phyloP scores from a whole-genome alignment of 2,888 invertebrate species.

The Cryptus viduatorius region DNA sequence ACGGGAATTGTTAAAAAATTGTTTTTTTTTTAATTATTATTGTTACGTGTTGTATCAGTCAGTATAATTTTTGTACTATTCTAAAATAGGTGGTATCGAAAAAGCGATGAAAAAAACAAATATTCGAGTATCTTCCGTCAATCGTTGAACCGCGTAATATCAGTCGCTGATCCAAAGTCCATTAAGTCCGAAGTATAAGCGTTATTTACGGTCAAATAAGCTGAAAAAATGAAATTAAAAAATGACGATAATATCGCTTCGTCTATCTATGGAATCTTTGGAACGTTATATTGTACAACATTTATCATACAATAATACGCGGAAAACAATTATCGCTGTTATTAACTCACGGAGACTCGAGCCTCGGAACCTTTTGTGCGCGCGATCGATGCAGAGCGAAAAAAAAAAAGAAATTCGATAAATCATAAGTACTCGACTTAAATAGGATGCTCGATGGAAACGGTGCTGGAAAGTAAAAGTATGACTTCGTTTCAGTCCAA shows the following conservation, averaged over 20 bases:
- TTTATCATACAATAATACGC: background rate
- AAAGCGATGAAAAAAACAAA: background rate
- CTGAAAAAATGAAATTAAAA: background rate
- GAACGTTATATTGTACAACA: background rate
- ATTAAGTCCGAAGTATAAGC: constrained; percentile 32
- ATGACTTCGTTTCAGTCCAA: constrained; percentile 23
- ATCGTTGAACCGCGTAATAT: constrained; percentile 13
- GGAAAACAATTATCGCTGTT: background rate
- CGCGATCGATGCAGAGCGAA: background rate
- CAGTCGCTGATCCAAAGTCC: constrained; percentile 44
- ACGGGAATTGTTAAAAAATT: too few relatives aligned
- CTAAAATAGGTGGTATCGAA: background rate
- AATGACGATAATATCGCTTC: constrained; percentile 1
- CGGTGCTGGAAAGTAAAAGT: constrained; percentile 31
- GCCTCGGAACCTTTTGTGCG: background rate
- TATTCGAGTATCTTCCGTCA: background rate
- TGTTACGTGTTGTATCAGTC: background rate
- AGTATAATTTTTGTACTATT: background rate
- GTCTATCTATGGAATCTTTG: background rate
- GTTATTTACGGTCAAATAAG: constrained; percentile 14
- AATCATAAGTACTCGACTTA: background rate
- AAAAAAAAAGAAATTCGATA: background rate
- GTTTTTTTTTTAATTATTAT: too few relatives aligned
- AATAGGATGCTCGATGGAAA: background rate
- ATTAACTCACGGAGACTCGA: background rate